These are phyloP conservation scores for Aurelia aurita complex sp. Pacific DNA, from an alignment of 30 jellyfish, hydroid and myxozoan species.

Conservation along the genomic window DNA sequence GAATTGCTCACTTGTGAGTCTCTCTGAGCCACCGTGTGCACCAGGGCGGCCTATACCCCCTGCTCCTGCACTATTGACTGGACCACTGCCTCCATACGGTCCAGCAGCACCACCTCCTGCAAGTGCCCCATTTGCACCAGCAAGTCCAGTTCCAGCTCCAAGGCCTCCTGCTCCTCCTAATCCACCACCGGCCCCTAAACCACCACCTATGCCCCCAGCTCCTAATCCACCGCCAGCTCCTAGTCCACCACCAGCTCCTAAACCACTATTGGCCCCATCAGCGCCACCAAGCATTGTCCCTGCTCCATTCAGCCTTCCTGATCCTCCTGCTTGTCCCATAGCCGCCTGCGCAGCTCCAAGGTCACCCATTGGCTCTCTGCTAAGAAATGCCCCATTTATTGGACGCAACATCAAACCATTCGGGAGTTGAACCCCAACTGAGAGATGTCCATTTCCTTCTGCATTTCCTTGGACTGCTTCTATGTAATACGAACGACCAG, in stretches of 20 bases:
- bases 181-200: conserved; percentile 33
- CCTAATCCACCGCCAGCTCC: conserved; percentile 48
- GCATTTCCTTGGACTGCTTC: conserved; percentile 87
- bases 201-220: conserved; percentile 39
- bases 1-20: conserved; percentile 73
- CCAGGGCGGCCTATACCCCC: conserved; percentile 55
- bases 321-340: conserved; percentile 76
- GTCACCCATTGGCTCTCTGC: conserved; percentile 81
- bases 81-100: conserved; percentile 73
- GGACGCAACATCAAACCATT: conserved; percentile 88
- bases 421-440: conserved; percentile 93
- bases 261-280: conserved; percentile 43
- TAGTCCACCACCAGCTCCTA: conserved; percentile 52
- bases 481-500: conserved; percentile 89
- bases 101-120: conserved; percentile 69
- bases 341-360: conserved; percentile 41
- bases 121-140: not conserved
- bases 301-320: conserved; percentile 67
- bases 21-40: conserved; percentile 66
- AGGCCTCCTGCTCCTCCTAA: conserved; percentile 30
- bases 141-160: not conserved
- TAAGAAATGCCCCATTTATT: conserved; percentile 83
- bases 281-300: conserved; percentile 62
- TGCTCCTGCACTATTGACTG: conserved; percentile 48
- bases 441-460: conserved; percentile 73